A percentile compares a stretch with the other conserved stretches of the same genome.
Evolutionary conservation across 2,888 invertebrate genomes (phyloP).

Genomic region (Euplagia quadripunctaria): DNA sequence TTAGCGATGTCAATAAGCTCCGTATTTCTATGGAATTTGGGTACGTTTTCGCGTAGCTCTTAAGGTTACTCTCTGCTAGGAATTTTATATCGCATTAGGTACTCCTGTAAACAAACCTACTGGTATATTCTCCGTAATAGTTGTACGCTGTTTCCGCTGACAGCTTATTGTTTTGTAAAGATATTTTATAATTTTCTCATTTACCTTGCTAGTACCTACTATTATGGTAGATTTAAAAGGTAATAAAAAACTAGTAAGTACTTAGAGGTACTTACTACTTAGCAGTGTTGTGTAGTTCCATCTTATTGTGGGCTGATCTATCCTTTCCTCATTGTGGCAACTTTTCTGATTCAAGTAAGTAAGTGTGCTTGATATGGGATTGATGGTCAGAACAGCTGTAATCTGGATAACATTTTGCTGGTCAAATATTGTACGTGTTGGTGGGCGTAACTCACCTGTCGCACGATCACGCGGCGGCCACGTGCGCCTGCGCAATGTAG

Average conservation of each 20-base stretch:
- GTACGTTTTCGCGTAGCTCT: slow-evolving; percentile 61
- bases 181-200: background rate
- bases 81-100: slow-evolving; percentile 34
- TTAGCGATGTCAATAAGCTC: slow-evolving; percentile 61
- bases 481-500: slow-evolving; percentile 65
- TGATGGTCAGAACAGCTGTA: slow-evolving; percentile 27
- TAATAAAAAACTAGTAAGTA: too few species aligned
- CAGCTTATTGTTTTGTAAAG: slow-evolving; percentile 8
- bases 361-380: slow-evolving; percentile 18
- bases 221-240: too few species aligned
- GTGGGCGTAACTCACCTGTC: slow-evolving; percentile 67
- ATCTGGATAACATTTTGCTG: slow-evolving; percentile 36
- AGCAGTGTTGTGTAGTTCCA: background rate
- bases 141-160: background rate
- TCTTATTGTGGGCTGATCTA: background rate
- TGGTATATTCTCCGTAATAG: slow-evolving; percentile 17
- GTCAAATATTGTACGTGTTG: slow-evolving; percentile 47
- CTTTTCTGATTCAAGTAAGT: background rate
- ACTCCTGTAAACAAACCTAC: slow-evolving; percentile 21
- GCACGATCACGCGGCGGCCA: slow-evolving; percentile 68
- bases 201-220: background rate
- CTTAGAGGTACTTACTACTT: too few species aligned
- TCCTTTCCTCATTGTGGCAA: background rate
- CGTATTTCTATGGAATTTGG: slow-evolving; percentile 68
- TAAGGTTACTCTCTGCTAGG: slow-evolving; percentile 28